A percentile compares a stretch with the other conserved stretches of the same genome.
phyloP scores from a whole-genome alignment of 2,113 vertebrate genomes.

The Triplophysa rosa region DNA sequence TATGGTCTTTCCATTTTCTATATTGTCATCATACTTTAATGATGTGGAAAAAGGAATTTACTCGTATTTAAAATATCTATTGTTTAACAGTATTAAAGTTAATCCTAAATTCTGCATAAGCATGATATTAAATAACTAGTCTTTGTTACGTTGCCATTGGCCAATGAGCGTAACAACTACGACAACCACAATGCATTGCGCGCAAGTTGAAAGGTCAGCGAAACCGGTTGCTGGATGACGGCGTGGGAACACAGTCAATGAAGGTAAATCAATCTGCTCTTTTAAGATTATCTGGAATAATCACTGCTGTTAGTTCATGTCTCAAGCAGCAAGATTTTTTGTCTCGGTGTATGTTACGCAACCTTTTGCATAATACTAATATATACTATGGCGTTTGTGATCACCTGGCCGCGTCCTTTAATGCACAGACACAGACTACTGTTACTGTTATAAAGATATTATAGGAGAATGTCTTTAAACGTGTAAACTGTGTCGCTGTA shows the following conservation, averaged over 20 bases:
- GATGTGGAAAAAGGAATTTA: neutral
- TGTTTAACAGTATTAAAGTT: no score
- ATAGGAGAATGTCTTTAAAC: no score
- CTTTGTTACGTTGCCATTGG: no score
- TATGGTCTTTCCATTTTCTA: neutral
- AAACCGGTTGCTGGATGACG: conserved; percentile 57
- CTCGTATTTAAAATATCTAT: no score
- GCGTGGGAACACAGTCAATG: conserved; percentile 10
- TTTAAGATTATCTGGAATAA: neutral
- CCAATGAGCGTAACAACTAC: conserved; percentile 25
- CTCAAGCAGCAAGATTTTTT: neutral
- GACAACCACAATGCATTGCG: conserved; percentile 47
- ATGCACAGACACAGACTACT: neutral
- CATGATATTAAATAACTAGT: no score
- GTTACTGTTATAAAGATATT: conserved; percentile 4
- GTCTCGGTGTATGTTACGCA: conserved; percentile 25
- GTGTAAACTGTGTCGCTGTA: neutral
- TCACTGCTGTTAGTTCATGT: neutral
- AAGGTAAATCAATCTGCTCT: conserved; percentile 24
- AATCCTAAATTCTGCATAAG: no score
- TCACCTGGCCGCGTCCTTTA: conserved; percentile 11
- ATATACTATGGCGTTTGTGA: neutral
- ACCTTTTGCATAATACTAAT: conserved; percentile 5
- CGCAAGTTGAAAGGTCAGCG: conserved; percentile 43
- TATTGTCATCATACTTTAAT: neutral